These are phyloP conservation scores for Priocnemis perturbator DNA, from an alignment of 2,888 invertebrate genomes.

Conservation along the genomic window DNA sequence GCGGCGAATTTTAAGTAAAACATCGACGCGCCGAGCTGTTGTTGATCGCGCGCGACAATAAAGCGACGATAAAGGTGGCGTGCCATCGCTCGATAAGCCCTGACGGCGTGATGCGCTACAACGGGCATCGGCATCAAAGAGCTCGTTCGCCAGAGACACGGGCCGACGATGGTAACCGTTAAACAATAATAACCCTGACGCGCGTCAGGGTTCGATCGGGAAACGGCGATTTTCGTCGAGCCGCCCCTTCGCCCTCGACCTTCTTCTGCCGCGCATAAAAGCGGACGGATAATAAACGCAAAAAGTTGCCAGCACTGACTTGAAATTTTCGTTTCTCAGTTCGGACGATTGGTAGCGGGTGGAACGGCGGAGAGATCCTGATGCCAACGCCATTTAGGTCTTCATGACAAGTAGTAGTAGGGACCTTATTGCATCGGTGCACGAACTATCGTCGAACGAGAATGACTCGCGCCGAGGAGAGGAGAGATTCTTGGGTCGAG, in stretches of 20 bases:
- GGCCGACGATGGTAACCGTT: conserved; percentile 35
- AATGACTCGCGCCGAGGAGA: not conserved
- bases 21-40: conserved; percentile 1
- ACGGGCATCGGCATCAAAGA: too few species aligned
- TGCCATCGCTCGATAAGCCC: too few species aligned
- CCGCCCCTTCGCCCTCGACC: not conserved
- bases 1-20: conserved; percentile 23
- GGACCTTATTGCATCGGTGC: conserved; percentile 17
- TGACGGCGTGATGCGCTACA: not conserved
- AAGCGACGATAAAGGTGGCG: not conserved
- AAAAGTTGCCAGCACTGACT: conserved; percentile 75
- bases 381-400: conserved; percentile 66
- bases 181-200: conserved; percentile 49
- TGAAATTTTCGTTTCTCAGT: conserved; percentile 69
- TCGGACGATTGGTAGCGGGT: conserved; percentile 71
- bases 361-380: conserved; percentile 50
- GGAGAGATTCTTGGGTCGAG: too few species aligned
- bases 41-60: conserved; percentile 28
- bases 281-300: conserved; percentile 51
- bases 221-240: not conserved
- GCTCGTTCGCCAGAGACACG: not conserved
- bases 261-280: not conserved
- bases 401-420: conserved; percentile 35
- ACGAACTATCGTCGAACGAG: not conserved
- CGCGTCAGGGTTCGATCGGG: conserved; percentile 17